Evolutionary conservation across 2,797 vertebrate genomes (phyloP), one percentile per base, ranked within the genome.

Genomic region (Odontamblyopus rebecca): DNA sequence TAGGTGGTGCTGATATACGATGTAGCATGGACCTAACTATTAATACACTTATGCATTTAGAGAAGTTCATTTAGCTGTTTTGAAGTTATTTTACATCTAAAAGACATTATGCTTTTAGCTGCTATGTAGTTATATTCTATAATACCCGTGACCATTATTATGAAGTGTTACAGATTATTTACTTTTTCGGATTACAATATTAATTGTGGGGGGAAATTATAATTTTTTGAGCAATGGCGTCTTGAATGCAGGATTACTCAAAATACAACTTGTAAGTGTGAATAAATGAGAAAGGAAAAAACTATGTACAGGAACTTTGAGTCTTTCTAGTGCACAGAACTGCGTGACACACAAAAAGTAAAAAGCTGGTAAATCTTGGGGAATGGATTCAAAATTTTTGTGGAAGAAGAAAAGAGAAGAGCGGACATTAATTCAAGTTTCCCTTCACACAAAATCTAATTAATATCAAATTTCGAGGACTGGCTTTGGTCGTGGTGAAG

Each of bases 1-100:
- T 54, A 53, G 48, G 65, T 67, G 65, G 65, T 54, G 48, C 48
- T 53, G 65, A 67, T 53, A 9, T 30, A 67, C 29, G 50, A n/a
- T 18, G 18, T 4, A 67, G 23, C 65, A 6, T 16, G 27, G 23
- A 50, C 27, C 29, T 3, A 32, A 32, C 26, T 54, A 30, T 53
- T 54, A n/a, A n/a, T 53, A 12, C 50, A 66, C 44, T 66, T 66
- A 16, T 50, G 41, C n/a, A 27, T 65, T 48, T 48, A 50, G 15
- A 29, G 62, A 66, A 51, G 63, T 50, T 66, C 7, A 66, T 29
- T 66, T 50, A 66, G 63, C 44, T 11, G 26, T 29, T 66, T 29
- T 8, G 44, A 44, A 29, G 26, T 19, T n/a, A 50, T 65, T 66
- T 51, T 65, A 64, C n/a, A 38, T 9, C 8, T 38, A 15, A 15